Conservation (phyloP, 2,113 vertebrate genomes). For the Pluvialis apricaria region DNA sequence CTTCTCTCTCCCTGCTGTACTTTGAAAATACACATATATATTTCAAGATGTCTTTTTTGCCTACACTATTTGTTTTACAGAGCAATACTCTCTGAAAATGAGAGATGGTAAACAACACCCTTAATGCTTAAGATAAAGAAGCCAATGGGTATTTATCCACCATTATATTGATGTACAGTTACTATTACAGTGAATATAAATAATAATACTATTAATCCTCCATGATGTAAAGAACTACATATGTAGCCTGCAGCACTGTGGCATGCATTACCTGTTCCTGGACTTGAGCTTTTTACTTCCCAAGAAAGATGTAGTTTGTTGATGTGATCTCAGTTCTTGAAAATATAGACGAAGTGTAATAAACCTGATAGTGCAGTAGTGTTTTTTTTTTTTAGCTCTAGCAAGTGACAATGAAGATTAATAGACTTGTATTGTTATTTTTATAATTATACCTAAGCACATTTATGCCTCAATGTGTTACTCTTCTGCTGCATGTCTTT, state of each 20-base stretch:
- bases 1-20: slow-evolving; percentile 36
- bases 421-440: neutral
- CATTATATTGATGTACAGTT: slow-evolving; percentile 49
- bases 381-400: neutral
- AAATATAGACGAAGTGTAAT: neutral
- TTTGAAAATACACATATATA: slow-evolving; percentile 55
- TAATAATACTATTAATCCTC: slow-evolving; percentile 44
- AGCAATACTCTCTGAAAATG: slow-evolving; percentile 25
- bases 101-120: slow-evolving; percentile 43
- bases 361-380: neutral
- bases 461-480: neutral
- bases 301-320: neutral
- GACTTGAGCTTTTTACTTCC: neutral
- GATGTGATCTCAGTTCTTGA: neutral
- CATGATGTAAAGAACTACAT: neutral
- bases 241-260: neutral
- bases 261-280: neutral
- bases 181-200: slow-evolving; percentile 34
- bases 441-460: neutral
- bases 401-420: neutral
- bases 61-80: slow-evolving; percentile 38
- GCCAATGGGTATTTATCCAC: slow-evolving; percentile 26
- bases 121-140: slow-evolving; percentile 52
- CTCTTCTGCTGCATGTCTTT: neutral
- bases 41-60: slow-evolving; percentile 55